Percentiles rank a stretch among this genome's conserved stretches.
phyloP scores from a whole-genome alignment of 1,140 invertebrate genomes.

The Drosophila subpulchrella region DNA sequence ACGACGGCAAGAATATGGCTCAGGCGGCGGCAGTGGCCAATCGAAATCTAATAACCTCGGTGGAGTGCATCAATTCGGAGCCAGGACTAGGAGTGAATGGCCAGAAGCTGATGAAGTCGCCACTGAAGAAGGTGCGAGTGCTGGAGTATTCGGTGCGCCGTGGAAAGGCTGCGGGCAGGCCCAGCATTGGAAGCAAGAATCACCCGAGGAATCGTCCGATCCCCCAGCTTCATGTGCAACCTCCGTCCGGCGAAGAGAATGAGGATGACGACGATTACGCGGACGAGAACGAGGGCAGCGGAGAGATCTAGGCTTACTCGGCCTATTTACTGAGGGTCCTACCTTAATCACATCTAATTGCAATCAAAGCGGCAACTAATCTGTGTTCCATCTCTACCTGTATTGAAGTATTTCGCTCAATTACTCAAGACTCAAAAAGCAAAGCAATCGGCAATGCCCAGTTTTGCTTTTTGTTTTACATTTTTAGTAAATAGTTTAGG shows the following conservation, averaged over 20 bases:
- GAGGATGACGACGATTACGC: not conserved
- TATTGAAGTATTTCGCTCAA: slow-evolving; percentile 4
- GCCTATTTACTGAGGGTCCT: not conserved
- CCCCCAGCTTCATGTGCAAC: slow-evolving; percentile 9
- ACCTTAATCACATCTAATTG: not conserved
- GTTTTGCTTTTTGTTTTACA: not conserved
- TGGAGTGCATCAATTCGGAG: slow-evolving; percentile 26
- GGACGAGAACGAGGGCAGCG: not conserved
- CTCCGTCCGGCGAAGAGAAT: slow-evolving; percentile 24
- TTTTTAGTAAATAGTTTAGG: not conserved
- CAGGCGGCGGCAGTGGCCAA: not conserved
- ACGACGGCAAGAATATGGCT: not conserved
- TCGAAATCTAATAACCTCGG: slow-evolving; percentile 14
- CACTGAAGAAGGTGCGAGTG: slow-evolving; percentile 19
- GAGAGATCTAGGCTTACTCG: not conserved
- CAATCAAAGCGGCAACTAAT: slow-evolving; percentile 15
- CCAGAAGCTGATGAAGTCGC: slow-evolving; percentile 4
- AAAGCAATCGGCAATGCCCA: too few species aligned
- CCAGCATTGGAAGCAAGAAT: not conserved
- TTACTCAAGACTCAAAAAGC: not conserved
- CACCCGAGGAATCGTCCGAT: not conserved
- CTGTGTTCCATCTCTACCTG: slow-evolving; percentile 24
- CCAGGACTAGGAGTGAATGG: not conserved
- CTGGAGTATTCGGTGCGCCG: slow-evolving; percentile 15
- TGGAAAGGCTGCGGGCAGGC: not conserved